phyloP scores from a whole-genome alignment of 23 tunicate genomes.

The Clavelina lepadiformis region DNA sequence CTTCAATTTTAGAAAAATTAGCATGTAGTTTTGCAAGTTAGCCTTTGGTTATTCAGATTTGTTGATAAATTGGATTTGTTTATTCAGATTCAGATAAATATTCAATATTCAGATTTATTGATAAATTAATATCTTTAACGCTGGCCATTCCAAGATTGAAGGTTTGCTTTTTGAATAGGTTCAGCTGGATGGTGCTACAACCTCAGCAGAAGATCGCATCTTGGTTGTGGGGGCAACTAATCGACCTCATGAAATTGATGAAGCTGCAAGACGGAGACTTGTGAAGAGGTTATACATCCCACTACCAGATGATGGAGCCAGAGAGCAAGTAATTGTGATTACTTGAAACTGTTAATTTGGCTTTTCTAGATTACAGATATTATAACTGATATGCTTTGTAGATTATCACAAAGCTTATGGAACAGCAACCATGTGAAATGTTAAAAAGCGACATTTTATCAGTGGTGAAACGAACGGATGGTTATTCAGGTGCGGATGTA shows the following conservation, averaged over 20 bases:
- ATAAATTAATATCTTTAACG: not conserved
- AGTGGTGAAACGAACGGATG: constrained; percentile 58
- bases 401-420: constrained; percentile 66
- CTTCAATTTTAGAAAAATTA: too few relatives aligned
- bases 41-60: too few relatives aligned
- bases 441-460: constrained; percentile 28
- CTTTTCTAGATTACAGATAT: too few relatives aligned
- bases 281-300: constrained; percentile 90
- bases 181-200: constrained; percentile 93
- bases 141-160: too few relatives aligned
- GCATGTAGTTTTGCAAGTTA: too few relatives aligned
- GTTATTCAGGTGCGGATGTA: constrained; percentile 98
- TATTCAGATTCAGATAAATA: not conserved
- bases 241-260: constrained; percentile 98
- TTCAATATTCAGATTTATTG: not conserved
- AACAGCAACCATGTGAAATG: constrained; percentile 43
- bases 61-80: not conserved
- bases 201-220: constrained; percentile 87
- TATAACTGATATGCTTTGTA: constrained; percentile 4
- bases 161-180: constrained; percentile 36
- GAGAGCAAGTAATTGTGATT: constrained; percentile 59
- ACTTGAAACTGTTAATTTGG: not conserved
- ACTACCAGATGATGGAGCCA: constrained; percentile 74
- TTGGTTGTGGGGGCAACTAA: constrained; percentile 97
- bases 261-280: constrained; percentile 93